Evolutionary conservation across 2,888 invertebrate species (phyloP).

Genomic region (Thera obeliscata): DNA sequence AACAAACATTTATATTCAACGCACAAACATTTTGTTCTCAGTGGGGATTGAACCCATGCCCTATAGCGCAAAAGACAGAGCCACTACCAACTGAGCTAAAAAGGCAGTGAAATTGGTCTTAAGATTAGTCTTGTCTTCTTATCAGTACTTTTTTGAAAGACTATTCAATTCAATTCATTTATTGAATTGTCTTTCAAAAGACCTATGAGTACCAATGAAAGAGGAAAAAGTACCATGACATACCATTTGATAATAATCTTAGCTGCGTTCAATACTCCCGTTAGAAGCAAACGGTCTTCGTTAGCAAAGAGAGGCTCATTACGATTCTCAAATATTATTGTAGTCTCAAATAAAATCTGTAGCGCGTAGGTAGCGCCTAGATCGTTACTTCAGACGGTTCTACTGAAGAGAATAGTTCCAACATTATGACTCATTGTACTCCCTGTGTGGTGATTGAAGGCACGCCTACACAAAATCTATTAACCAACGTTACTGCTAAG

Average conservation of each 20-base stretch:
- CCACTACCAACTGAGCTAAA: too few relatives aligned
- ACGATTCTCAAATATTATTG: slow-evolving; percentile 28
- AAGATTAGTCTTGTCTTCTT: too few relatives aligned
- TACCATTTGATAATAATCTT: slow-evolving; percentile 1
- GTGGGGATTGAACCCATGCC: too few relatives aligned
- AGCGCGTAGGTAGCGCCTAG: slow-evolving; percentile 58
- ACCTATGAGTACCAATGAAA: too few relatives aligned
- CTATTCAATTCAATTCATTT: too few relatives aligned
- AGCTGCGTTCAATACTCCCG: slow-evolving; percentile 20
- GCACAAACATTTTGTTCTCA: too few relatives aligned
- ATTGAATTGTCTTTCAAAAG: too few relatives aligned
- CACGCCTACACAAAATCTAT: slow-evolving; percentile 64
- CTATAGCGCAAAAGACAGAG: too few relatives aligned
- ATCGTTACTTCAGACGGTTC: slow-evolving; percentile 46
- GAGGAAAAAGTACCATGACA: too few relatives aligned
- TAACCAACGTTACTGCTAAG: slow-evolving; percentile 48
- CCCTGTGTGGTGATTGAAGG: slow-evolving; percentile 60
- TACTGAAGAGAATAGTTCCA: slow-evolving; percentile 41
- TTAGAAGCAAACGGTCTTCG: slow-evolving; percentile 36
- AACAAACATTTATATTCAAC: too few relatives aligned
- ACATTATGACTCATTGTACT: slow-evolving; percentile 68
- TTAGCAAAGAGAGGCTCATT: slow-evolving; percentile 29
- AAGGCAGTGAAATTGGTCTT: too few relatives aligned
- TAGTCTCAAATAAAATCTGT: slow-evolving; percentile 43
- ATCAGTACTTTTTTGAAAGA: too few relatives aligned